Conservation (phyloP, 2,888 invertebrate species). For the Balanococcus diminutus region DNA sequence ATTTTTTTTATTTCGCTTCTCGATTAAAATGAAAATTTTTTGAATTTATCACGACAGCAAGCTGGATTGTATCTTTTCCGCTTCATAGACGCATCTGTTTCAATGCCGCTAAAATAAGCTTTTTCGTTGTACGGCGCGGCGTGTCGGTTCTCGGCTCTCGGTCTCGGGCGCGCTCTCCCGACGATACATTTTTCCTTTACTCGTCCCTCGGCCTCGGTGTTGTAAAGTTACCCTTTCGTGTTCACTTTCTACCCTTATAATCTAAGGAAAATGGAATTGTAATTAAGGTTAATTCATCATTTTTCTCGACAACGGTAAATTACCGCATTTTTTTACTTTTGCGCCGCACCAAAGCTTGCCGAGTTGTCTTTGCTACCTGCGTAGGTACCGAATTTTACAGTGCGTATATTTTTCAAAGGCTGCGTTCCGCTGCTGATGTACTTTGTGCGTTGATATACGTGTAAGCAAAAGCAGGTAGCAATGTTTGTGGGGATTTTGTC, state of each 20-base stretch:
- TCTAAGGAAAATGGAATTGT: conserved; percentile 51
- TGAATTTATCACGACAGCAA: conserved; percentile 43
- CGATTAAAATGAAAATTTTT: conserved; percentile 49
- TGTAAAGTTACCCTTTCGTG: conserved; percentile 12
- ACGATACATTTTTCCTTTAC: conserved; percentile 39
- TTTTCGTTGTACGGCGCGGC: conserved; percentile 32
- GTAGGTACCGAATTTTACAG: background rate
- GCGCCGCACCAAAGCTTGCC: background rate
- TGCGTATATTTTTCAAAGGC: background rate
- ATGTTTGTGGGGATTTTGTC: background rate
- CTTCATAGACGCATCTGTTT: conserved; percentile 52
- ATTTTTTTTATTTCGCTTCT: conserved; percentile 34
- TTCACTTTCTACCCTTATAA: conserved; percentile 48
- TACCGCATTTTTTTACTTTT: conserved; percentile 39
- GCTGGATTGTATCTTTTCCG: conserved; percentile 50
- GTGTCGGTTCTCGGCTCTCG: background rate
- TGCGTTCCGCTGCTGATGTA: background rate
- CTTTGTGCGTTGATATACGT: too few relatives aligned
- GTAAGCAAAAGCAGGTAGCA: background rate
- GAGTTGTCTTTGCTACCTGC: background rate
- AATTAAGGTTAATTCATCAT: conserved; percentile 55
- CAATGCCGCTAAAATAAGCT: conserved; percentile 39
- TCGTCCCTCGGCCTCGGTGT: background rate
- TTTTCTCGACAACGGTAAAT: conserved; percentile 52
- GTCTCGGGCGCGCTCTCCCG: background rate